Conservation (phyloP, 2,797 vertebrate species). For the Pipistrellus pipistrellus region DNA sequence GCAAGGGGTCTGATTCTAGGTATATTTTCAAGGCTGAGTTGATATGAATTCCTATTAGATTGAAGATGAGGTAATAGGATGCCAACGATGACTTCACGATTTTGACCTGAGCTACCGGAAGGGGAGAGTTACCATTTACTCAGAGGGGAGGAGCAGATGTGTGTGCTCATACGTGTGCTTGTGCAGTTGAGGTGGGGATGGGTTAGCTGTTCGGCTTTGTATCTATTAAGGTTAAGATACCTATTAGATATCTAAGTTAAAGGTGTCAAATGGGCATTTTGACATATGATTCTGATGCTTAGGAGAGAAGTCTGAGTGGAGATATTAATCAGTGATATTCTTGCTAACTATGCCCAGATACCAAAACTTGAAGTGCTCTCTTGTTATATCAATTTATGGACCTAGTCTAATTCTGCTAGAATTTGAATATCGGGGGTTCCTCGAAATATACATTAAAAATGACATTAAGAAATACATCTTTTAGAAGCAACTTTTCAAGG, state of each 20-base stretch:
- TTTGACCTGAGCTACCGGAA: conserved; percentile 32
- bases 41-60: not conserved
- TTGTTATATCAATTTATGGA: conserved; percentile 41
- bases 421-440: not conserved
- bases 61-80: not conserved
- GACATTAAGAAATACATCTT: conserved; percentile 41
- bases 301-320: not conserved
- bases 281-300: conserved; percentile 5
- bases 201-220: not conserved
- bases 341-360: conserved; percentile 7
- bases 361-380: conserved; percentile 29
- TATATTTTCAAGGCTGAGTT: conserved; percentile 5
- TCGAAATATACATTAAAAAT: conserved; percentile 47
- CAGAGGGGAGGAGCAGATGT: not conserved
- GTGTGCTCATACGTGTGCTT: not conserved
- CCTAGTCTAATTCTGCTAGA: not conserved
- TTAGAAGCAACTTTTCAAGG: conserved; percentile 57
- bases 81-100: not conserved
- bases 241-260: not conserved
- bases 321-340: conserved; percentile 1
- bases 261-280: not conserved
- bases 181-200: not conserved
- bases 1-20: not conserved
- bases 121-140: not conserved
- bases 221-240: conserved; percentile 1